Conservation (phyloP, 2,797 vertebrate species). For the Chelmon rostratus region DNA sequence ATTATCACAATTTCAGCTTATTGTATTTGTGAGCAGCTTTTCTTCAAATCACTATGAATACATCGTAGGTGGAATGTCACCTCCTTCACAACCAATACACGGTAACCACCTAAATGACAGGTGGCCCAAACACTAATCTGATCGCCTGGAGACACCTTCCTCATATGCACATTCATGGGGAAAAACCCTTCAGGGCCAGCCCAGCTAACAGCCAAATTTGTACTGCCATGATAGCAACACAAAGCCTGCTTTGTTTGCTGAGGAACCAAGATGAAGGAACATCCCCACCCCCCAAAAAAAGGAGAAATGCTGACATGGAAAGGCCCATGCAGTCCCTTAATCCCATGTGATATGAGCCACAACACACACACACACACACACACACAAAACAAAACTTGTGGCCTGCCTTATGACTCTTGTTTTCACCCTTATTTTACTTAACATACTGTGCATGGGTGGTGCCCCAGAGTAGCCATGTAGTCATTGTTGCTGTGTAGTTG, state of each 20-base stretch:
- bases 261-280: slow-evolving; percentile 19
- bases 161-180: slow-evolving; percentile 3
- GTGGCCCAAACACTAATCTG: slow-evolving; percentile 33
- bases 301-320: slow-evolving; percentile 27
- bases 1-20: slow-evolving; percentile 5
- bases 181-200: not conserved
- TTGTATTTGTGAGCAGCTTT: slow-evolving; percentile 28
- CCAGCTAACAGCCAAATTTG: slow-evolving; percentile 44
- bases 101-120: slow-evolving; percentile 5
- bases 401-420: slow-evolving; percentile 59
- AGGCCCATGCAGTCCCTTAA: slow-evolving; percentile 34
- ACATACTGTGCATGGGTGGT: slow-evolving; percentile 13
- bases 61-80: not conserved
- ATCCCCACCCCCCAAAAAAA: not conserved
- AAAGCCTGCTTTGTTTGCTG: slow-evolving; percentile 51
- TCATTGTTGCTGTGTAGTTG: slow-evolving; percentile 21
- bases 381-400: not conserved
- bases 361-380: not conserved
- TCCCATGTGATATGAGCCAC: slow-evolving; percentile 43
- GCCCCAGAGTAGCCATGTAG: slow-evolving; percentile 27
- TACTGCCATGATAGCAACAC: slow-evolving; percentile 1
- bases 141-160: slow-evolving; percentile 17
- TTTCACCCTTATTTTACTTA: slow-evolving; percentile 34
- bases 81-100: slow-evolving; percentile 1
- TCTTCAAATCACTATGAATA: slow-evolving; percentile 9